Evolutionary conservation across 1,140 invertebrate species (phyloP).

Genomic region (Eueides isabella): DNA sequence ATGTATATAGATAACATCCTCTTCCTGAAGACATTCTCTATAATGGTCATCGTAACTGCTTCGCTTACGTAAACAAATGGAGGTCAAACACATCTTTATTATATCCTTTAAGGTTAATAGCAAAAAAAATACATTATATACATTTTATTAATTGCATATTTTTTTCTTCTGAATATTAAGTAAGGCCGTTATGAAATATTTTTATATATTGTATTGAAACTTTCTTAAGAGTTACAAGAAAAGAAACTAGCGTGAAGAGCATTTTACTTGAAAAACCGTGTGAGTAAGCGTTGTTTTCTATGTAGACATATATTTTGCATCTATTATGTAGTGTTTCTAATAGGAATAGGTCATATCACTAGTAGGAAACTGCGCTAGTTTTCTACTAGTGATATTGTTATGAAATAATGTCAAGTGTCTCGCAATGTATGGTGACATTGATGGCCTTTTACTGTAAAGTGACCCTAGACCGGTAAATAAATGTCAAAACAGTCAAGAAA

Average conservation of each 20-base stretch:
- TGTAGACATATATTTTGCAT: neutral
- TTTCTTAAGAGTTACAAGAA: constrained; percentile 36
- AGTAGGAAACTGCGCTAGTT: too few relatives aligned
- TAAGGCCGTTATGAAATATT: neutral
- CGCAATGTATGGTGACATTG: constrained; percentile 38
- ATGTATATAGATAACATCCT: neutral
- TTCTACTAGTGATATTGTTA: constrained; percentile 32
- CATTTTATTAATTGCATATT: neutral
- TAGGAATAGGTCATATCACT: neutral
- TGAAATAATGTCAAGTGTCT: constrained; percentile 47
- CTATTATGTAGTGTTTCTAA: neutral
- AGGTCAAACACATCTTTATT: neutral
- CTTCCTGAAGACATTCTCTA: neutral
- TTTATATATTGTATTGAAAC: constrained; percentile 13
- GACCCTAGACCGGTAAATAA: constrained; percentile 48
- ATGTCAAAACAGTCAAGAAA: constrained; percentile 74
- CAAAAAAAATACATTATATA: neutral
- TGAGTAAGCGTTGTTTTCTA: constrained; percentile 35
- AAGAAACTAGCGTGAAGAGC: constrained; percentile 33
- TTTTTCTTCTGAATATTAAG: neutral
- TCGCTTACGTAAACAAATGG: neutral
- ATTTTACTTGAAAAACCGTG: constrained; percentile 34
- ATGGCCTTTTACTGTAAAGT: constrained; percentile 47
- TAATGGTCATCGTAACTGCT: neutral
- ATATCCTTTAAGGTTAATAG: neutral